phyloP scores from a whole-genome alignment of 2,797 vertebrate species.

The Psittacula derbiana region DNA sequence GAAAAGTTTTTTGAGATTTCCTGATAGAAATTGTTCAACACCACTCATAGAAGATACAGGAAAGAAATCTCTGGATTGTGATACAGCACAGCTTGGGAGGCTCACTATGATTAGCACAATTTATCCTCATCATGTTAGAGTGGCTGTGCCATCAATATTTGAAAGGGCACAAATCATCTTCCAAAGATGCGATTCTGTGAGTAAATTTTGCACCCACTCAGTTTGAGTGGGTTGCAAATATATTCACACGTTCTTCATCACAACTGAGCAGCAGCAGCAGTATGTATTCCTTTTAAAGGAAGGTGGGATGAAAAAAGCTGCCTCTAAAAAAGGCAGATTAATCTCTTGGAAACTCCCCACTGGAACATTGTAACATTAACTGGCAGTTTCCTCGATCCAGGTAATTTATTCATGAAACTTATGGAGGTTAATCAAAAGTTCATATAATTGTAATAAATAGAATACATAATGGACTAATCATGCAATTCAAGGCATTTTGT shows the following conservation, averaged over 20 bases:
- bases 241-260: background rate
- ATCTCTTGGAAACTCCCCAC: conserved; percentile 61
- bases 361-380: conserved; percentile 57
- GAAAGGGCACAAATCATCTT: conserved; percentile 25
- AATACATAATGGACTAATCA: conserved; percentile 75
- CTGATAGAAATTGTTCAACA: background rate
- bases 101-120: background rate
- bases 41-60: background rate
- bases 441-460: conserved; percentile 75
- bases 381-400: conserved; percentile 69
- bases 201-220: conserved; percentile 30
- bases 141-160: background rate
- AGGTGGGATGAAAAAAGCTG: conserved; percentile 5
- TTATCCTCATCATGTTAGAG: conserved; percentile 8
- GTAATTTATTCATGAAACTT: conserved; percentile 77
- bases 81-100: background rate
- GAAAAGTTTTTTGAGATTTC: background rate
- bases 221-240: background rate
- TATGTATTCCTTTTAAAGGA: background rate
- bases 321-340: conserved; percentile 49
- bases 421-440: conserved; percentile 73
- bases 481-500: conserved; percentile 74
- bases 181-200: background rate
- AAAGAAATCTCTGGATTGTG: background rate
- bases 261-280: background rate